Evolutionary conservation across 2,888 invertebrate genomes (phyloP).

Genomic region (Drosophila niveifrons): DNA sequence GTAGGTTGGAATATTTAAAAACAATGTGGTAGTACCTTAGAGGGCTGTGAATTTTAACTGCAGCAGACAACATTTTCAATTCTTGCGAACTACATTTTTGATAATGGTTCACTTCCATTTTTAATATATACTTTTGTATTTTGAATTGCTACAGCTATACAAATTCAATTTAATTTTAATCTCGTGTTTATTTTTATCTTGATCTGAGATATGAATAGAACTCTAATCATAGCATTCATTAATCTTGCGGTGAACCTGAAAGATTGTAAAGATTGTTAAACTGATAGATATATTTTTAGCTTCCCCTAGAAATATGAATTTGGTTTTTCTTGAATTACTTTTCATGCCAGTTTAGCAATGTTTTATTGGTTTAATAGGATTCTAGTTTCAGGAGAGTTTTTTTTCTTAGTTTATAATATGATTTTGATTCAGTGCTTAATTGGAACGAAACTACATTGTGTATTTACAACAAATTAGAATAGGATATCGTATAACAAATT

Average conservation of each 20-base stretch:
- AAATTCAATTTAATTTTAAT: neutral
- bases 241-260: no score
- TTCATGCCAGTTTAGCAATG: no score
- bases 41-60: no score
- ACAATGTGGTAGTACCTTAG: no score
- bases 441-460: slow-evolving; percentile 10
- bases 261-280: neutral
- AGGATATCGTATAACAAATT: slow-evolving; percentile 50
- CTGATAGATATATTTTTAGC: neutral
- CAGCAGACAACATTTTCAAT: no score
- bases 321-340: no score
- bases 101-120: neutral
- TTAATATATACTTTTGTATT: neutral
- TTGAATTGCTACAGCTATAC: neutral
- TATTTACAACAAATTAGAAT: slow-evolving; percentile 33
- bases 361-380: no score
- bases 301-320: neutral
- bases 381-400: no score
- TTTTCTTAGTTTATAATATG: slow-evolving; percentile 3
- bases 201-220: neutral
- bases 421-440: slow-evolving; percentile 24
- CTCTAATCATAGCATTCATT: neutral
- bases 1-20: no score
- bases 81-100: neutral
- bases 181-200: neutral